These are phyloP conservation scores for Bujurquina vittata DNA, from an alignment of 2,113 vertebrate species.

Conservation along the genomic window DNA sequence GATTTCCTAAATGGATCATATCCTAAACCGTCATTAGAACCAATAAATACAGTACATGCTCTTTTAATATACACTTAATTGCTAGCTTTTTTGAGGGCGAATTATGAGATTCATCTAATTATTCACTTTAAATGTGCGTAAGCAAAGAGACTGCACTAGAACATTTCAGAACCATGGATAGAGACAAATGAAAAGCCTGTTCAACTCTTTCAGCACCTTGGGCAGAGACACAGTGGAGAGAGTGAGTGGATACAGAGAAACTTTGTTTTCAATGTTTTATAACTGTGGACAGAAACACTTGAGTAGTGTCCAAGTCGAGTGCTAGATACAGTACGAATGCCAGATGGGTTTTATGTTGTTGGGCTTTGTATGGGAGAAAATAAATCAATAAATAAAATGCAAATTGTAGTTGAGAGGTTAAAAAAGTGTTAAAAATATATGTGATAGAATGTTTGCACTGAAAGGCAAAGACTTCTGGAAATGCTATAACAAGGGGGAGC, in stretches of 20 bases:
- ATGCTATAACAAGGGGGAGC: no score
- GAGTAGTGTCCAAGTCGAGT: background rate
- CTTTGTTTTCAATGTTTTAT: background rate
- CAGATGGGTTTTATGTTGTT: background rate
- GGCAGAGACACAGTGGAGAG: background rate
- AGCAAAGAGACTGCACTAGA: background rate
- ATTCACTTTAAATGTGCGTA: background rate
- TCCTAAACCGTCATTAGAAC: background rate
- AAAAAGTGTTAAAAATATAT: background rate
- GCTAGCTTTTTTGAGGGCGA: background rate
- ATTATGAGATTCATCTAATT: background rate
- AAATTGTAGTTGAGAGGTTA: fast-evolving
- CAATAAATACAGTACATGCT: fast-evolving
- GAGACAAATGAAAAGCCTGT: background rate
- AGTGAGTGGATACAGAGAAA: background rate
- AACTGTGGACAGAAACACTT: background rate
- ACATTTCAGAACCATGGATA: background rate
- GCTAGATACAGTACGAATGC: background rate
- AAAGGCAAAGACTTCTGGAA: background rate
- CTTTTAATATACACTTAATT: background rate
- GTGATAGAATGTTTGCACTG: constrained; percentile 34
- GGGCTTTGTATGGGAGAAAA: fast-evolving
- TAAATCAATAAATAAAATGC: fast-evolving
- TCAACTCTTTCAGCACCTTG: background rate
- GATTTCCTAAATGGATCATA: background rate